phyloP scores from a whole-genome alignment of 1,140 invertebrate genomes.

The Oncopodura yosiiana region DNA sequence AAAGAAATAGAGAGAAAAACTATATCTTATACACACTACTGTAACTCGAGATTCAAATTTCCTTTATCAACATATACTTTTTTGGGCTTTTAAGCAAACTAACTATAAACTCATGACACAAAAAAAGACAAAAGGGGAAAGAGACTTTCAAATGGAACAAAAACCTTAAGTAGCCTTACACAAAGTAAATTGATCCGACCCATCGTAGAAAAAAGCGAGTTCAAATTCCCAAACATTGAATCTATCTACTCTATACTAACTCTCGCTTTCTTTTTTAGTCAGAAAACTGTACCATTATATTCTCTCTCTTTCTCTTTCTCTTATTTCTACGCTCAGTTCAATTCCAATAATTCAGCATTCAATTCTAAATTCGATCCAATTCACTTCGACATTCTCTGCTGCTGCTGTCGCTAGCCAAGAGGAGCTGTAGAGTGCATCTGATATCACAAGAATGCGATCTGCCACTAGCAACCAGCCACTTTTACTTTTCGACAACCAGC shows the following conservation, averaged over 20 bases:
- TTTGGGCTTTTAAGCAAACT: neutral
- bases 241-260: neutral
- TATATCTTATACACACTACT: neutral
- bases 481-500: too few species aligned
- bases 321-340: too few species aligned
- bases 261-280: too few species aligned
- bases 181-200: too few species aligned
- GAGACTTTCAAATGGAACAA: neutral
- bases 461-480: too few species aligned
- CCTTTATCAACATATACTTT: neutral
- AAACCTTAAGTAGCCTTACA: neutral
- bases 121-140: neutral
- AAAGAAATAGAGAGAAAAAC: neutral
- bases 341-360: too few species aligned
- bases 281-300: neutral
- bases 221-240: neutral
- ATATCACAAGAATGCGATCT: too few species aligned
- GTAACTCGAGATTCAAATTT: constrained; percentile 4
- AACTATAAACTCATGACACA: neutral
- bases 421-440: too few species aligned
- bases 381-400: too few species aligned
- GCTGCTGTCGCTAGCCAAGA: too few species aligned
- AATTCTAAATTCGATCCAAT: too few species aligned
- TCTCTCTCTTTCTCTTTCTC: neutral
- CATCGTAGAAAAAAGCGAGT: constrained; percentile 5